These are phyloP conservation scores for Rhabdornis inornatus DNA, from an alignment of 2,113 vertebrate genomes.

Conservation along the genomic window DNA sequence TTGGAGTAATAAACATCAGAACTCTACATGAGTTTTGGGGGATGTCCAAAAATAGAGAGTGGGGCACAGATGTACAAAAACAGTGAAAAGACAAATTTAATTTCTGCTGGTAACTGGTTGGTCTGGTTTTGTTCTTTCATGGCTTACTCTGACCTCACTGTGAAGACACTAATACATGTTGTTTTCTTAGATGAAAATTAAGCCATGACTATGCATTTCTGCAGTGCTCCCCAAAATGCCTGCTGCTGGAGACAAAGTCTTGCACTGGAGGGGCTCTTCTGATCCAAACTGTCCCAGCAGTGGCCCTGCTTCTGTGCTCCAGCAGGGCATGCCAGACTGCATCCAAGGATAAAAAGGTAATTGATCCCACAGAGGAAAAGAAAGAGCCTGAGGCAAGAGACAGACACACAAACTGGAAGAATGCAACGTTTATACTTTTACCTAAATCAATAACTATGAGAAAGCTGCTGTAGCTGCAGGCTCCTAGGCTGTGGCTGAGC, in stretches of 20 bases:
- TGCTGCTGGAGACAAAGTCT: background rate
- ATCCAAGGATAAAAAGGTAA: background rate
- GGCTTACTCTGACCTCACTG: background rate
- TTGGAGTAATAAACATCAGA: background rate
- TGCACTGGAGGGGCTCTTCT: background rate
- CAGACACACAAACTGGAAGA: background rate
- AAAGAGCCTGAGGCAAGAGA: background rate
- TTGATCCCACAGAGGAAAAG: conserved; percentile 43
- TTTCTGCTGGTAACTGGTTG: background rate
- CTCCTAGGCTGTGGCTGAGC: background rate
- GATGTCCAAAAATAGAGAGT: background rate
- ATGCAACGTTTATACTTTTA: conserved; percentile 4
- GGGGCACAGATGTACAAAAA: background rate
- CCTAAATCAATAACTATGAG: conserved; percentile 10
- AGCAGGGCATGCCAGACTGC: background rate
- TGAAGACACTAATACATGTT: rapidly evolving
- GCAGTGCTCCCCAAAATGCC: background rate
- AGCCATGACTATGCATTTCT: background rate
- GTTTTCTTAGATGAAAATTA: background rate
- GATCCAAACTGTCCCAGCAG: background rate
- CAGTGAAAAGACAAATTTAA: background rate
- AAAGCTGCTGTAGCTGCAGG: background rate
- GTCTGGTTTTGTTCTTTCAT: background rate
- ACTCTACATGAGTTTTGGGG: background rate
- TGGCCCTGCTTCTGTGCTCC: background rate